A percentile compares a stretch with the other conserved stretches of the same genome.
Evolutionary conservation across 2,113 vertebrate species (phyloP).

Genomic region (Corythaeola cristata): DNA sequence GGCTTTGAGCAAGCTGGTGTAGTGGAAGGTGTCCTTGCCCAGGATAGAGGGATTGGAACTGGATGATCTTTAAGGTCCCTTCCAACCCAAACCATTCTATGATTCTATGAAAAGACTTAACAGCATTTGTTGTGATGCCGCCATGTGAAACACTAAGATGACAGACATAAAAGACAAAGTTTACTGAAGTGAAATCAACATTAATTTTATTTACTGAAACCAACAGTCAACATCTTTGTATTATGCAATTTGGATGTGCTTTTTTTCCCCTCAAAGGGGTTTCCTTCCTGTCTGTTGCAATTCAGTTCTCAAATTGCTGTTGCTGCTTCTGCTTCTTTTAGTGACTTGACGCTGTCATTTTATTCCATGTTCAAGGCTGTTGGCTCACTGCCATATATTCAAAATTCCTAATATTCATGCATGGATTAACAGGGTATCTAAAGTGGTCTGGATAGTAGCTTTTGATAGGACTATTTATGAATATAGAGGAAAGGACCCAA

Average conservation of each 20-base stretch:
- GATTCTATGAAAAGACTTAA: background rate
- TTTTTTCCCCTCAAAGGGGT: background rate
- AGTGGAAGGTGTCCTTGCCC: no score
- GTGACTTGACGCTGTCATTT: background rate
- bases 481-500: background rate
- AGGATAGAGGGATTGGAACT: no score
- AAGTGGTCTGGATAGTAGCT: background rate
- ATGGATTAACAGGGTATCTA: background rate
- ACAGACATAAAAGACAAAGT: background rate
- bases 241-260: background rate
- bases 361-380: constrained; percentile 47
- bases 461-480: background rate
- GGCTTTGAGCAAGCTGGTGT: no score
- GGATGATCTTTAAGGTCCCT: no score
- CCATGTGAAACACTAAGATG: background rate
- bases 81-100: no score
- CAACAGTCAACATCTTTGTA: constrained; percentile 36
- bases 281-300: constrained; percentile 46
- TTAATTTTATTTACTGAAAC: constrained; percentile 46
- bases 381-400: constrained; percentile 30
- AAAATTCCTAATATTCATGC: background rate
- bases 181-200: constrained; percentile 40
- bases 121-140: background rate
- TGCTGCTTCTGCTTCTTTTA: constrained; percentile 15
- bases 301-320: constrained; percentile 42